A percentile compares a stretch with the other conserved stretches of the same genome.
phyloP scores from a whole-genome alignment of 2,113 vertebrate species.

The Poicephalus meyeri region DNA sequence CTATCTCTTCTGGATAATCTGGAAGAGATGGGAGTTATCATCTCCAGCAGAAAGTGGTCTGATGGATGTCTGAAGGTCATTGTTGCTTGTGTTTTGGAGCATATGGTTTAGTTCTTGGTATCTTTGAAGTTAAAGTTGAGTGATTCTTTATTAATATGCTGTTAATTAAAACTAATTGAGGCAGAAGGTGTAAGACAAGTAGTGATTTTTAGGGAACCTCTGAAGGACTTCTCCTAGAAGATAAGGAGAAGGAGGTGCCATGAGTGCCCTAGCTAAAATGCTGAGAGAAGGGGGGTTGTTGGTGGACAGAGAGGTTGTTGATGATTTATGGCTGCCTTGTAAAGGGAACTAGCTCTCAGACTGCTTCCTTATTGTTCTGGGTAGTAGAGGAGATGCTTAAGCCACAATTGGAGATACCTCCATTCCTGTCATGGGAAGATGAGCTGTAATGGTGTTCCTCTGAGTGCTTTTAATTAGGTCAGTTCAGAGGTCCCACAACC shows the following conservation, averaged over 20 bases:
- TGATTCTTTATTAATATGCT: neutral
- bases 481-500: neutral
- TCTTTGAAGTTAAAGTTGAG: neutral
- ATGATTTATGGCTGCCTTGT: neutral
- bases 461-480: neutral
- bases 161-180: neutral
- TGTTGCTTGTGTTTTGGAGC: neutral
- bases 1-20: neutral
- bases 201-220: neutral
- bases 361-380: neutral
- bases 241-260: neutral
- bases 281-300: neutral
- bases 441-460: neutral
- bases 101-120: fast-evolving
- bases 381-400: neutral
- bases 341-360: neutral
- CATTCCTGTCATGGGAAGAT: neutral
- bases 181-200: neutral
- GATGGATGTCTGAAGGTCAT: neutral
- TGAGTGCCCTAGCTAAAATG: neutral
- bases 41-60: neutral
- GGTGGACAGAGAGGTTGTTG: neutral
- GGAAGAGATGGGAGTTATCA: neutral
- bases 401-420: neutral
- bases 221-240: neutral